These are phyloP conservation scores for Apodemus sylvaticus DNA, from an alignment of 2,113 vertebrate species.

Conservation along the genomic window DNA sequence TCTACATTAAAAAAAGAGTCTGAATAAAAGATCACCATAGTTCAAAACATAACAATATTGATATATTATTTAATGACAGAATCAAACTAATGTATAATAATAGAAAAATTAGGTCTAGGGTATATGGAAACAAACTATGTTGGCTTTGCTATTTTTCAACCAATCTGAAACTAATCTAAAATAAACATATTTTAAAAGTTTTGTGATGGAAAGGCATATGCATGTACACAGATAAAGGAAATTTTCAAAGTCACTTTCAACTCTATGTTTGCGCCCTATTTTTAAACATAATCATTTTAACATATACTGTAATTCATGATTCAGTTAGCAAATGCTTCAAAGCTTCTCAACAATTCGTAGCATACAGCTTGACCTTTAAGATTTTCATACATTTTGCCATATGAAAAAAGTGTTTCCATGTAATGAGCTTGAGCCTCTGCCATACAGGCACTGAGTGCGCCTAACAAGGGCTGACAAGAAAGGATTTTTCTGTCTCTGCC, in stretches of 20 bases:
- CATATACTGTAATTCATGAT: constrained; percentile 74
- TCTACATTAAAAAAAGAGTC: background rate
- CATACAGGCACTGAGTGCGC: background rate
- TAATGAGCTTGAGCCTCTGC: constrained; percentile 74
- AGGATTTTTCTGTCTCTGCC: background rate
- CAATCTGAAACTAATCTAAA: constrained; percentile 22
- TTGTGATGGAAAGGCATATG: background rate
- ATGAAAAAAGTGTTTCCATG: constrained; percentile 74
- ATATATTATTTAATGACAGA: background rate
- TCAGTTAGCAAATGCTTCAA: constrained; percentile 79
- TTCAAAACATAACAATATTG: background rate
- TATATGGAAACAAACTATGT: background rate
- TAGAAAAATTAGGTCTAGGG: background rate
- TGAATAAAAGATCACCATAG: background rate
- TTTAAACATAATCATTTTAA: constrained; percentile 76
- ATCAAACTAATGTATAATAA: background rate
- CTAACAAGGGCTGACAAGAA: constrained; percentile 73
- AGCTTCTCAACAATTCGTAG: constrained; percentile 76
- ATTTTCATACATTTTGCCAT: constrained; percentile 76
- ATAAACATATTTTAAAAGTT: constrained; percentile 20
- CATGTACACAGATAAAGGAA: background rate
- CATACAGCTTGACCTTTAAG: constrained; percentile 80
- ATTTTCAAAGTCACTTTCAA: constrained; percentile 74
- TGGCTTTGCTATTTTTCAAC: background rate
- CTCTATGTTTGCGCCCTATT: constrained; percentile 58